Evolutionary conservation across 37 sponge, comb jelly and placozoan genomes (phyloP).

Genomic region (Ianthella basta): DNA sequence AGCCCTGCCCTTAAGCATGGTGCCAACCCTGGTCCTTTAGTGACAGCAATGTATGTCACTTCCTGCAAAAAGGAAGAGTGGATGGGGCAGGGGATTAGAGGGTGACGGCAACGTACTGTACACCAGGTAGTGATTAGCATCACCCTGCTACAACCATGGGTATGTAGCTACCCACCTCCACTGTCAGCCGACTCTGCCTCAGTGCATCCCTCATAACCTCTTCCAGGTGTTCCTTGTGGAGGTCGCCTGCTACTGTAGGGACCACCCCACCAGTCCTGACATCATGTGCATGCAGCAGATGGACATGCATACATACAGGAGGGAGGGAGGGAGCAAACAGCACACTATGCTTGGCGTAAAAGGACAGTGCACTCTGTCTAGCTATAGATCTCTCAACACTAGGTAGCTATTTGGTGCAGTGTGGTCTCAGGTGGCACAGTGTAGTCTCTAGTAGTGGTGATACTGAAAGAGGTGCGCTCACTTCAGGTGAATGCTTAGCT

Average conservation of each 20-base stretch:
- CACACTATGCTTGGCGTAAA: no score
- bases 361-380: no score
- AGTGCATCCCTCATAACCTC: slow-evolving; percentile 50
- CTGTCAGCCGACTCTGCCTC: slow-evolving; percentile 37
- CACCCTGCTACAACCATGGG: neutral
- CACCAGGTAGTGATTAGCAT: no score
- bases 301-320: no score
- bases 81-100: no score
- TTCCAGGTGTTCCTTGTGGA: slow-evolving; percentile 56
- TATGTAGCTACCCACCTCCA: slow-evolving; percentile 58
- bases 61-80: slow-evolving; percentile 20
- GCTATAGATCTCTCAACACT: no score
- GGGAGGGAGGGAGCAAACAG: no score
- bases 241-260: slow-evolving; percentile 50
- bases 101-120: no score
- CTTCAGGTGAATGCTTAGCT: slow-evolving; percentile 48
- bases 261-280: slow-evolving; percentile 70
- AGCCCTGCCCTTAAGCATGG: slow-evolving; percentile 63
- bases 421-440: no score
- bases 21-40: slow-evolving; percentile 81
- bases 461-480: neutral
- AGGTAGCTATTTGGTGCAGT: no score
- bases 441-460: neutral
- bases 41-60: slow-evolving; percentile 70
- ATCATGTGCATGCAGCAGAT: no score